phyloP scores from a whole-genome alignment of 1,140 invertebrate species.

The Drosophila busckii region DNA sequence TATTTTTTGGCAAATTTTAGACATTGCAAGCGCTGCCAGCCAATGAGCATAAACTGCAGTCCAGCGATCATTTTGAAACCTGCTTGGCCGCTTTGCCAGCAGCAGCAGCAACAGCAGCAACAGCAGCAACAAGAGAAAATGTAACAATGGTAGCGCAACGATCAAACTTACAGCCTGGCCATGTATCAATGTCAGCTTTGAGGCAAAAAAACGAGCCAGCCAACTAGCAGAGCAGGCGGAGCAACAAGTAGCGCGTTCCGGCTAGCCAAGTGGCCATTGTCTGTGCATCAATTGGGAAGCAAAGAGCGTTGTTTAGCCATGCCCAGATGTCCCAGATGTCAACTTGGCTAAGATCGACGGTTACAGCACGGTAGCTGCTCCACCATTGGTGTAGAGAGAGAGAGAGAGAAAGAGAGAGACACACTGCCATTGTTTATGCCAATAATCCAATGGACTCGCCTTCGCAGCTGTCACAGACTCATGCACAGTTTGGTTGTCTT shows the following conservation, averaged over 20 bases:
- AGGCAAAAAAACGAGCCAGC: conserved; percentile 27
- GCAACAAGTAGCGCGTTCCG: conserved; percentile 6
- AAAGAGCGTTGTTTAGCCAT: conserved; percentile 19
- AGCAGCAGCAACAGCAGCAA: neutral
- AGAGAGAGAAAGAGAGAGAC: too few species aligned
- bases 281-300: conserved; percentile 26
- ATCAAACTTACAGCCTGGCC: conserved; percentile 61
- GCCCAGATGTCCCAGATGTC: conserved; percentile 61
- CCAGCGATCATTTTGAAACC: conserved; percentile 24
- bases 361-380: conserved; percentile 35
- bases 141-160: conserved; percentile 68
- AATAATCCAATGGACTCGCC: conserved; percentile 41
- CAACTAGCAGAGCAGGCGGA: conserved; percentile 42
- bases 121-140: conserved; percentile 18
- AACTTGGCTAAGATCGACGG: conserved; percentile 33
- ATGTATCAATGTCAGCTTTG: conserved; percentile 66
- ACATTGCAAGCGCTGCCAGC: too few species aligned
- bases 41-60: conserved; percentile 47
- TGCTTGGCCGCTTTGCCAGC: conserved; percentile 13
- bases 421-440: conserved; percentile 57
- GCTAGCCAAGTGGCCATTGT: conserved; percentile 36
- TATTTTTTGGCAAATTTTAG: too few species aligned
- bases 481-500: conserved; percentile 2
- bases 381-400: conserved; percentile 41
- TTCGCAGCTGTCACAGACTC: conserved; percentile 16